Evolutionary conservation across 2,113 vertebrate genomes (phyloP), one percentile per base, ranked within the genome.

Genomic region (Dicentrarchus labrax): DNA sequence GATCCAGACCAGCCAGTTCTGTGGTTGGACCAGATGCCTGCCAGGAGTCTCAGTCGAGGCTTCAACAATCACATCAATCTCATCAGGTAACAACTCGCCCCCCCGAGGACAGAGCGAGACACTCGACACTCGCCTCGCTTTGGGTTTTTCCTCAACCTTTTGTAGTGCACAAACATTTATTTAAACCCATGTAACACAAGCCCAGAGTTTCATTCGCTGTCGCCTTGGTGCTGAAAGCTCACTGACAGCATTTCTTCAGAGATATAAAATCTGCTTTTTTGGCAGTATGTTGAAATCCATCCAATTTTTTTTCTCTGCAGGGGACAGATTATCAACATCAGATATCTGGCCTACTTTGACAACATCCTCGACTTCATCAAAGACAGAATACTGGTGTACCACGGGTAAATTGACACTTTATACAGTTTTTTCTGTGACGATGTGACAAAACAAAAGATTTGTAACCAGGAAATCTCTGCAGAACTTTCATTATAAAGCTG

Each of bases 11-110:
- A 99, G 90, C 98, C 98, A 10, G 98, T 99, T 36, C 93, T 99
- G 64, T 99, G 98, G 98, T 93, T 99, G 78, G 98, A 99, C 89
- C 98, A 99, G 93, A 99, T 99, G 98, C 98, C 98, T 60, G 96
- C 97, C 51, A 94, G 95, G 76, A 99, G 97, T 74, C 97, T 99
- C 21, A 98, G 97, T 84, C 95, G 98, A 91, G 98, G 98, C 60
- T 99, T 99, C 85, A 99, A 99, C 94, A 99, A 99, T 88, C 98
- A 99, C 85, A 99, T 99, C 91, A 99, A 99, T 74, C 94, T 99
- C 70, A 99, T 99, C 94, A 97, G 98, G 97, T 99, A 85, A 54
- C 54, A 11, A 4, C 12, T 9, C 5, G 17, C 45, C 0, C 13
- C 13, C 22, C 41, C 0, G 0, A 47, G 24, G 39, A 47, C 3